phyloP scores from a whole-genome alignment of 2,888 invertebrate species.

The Xylota sylvarum region DNA sequence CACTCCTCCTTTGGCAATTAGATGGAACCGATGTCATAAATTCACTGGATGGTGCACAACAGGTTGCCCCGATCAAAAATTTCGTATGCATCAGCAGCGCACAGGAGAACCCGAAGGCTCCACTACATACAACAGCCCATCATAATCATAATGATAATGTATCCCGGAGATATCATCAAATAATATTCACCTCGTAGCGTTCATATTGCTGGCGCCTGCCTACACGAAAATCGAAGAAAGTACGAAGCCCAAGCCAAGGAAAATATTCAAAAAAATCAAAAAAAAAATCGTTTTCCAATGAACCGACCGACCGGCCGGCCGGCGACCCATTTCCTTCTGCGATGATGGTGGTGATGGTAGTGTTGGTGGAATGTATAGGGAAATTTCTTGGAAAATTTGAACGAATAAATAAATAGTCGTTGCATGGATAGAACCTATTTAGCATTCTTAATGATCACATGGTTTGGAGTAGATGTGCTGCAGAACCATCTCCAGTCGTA shows the following conservation, averaged over 20 bases:
- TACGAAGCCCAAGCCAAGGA: neutral
- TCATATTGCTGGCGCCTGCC: conserved; percentile 63
- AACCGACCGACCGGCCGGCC: conserved; percentile 48
- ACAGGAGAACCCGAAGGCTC: conserved; percentile 16
- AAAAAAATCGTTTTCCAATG: conserved; percentile 56
- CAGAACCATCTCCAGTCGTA: conserved; percentile 30
- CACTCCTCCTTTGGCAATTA: conserved; percentile 53
- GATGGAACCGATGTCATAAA: conserved; percentile 70
- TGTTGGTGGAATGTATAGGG: neutral
- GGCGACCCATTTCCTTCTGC: conserved; percentile 70
- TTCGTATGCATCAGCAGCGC: conserved; percentile 49
- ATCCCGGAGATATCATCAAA: conserved; percentile 74
- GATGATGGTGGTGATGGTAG: conserved; percentile 4
- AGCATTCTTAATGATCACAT: conserved; percentile 71
- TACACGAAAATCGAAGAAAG: neutral
- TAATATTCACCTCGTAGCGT: conserved; percentile 67
- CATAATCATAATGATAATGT: conserved; percentile 73
- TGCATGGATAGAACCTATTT: conserved; percentile 64
- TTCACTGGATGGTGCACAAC: conserved; percentile 62
- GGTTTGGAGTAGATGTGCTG: neutral
- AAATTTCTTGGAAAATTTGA: conserved; percentile 69
- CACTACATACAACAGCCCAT: conserved; percentile 35
- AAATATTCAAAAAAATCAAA: conserved; percentile 34
- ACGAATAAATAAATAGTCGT: conserved; percentile 61
- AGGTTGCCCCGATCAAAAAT: conserved; percentile 58